Base-by-base conservation (phyloP, 2,888 invertebrate genomes). In the Tachina grossa region DNA sequence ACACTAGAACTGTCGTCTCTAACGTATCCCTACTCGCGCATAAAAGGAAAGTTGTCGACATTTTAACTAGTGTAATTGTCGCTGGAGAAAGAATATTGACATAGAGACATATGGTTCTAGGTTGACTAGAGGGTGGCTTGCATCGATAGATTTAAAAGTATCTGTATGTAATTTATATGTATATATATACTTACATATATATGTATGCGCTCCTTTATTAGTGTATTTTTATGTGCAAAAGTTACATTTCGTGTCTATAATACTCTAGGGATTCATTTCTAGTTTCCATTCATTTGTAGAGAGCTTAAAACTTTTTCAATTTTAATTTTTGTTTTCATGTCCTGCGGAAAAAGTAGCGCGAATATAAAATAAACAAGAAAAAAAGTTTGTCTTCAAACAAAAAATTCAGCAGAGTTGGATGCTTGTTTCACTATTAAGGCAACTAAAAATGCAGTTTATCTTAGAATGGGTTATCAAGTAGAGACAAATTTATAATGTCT, bases 241-340 rank as follows among this genome's bases (percentile, higher is more conserved):
- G 77, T 39, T 22, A 55, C 39, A 9, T 76, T 76, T 76, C 59
- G 63, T 81, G 76, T 77, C 43, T 51, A 68, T 78, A 79, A 82
- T 11, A 79, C 83, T 61, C 79, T 49, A 39, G 14, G 79, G 79
- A 83, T 71, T 76, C 47, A 41, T 72, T 80, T 53, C 41, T 16
- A 19, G 31, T 66, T 84, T 82, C 78, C 51, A 55, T 72, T 65
- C 76, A 79, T 72, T 79, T 83, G 45, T 79, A 49, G 66, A 76
- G 59, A 85, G 82, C 79, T 80, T 72, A 83, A 85, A 83, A 85
- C 66, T 85, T 85, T 85, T 85, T 85, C 83, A 85, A 85, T 85
- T 76, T 83, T 80, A 76, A 72, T 76, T 83, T 85, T 83, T 47
- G 16, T 80, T 76, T 55, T 74, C 66, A 75, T 75, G 69, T 69